phyloP scores from a whole-genome alignment of 2,797 vertebrate species.

The Orestias chungarensis region DNA sequence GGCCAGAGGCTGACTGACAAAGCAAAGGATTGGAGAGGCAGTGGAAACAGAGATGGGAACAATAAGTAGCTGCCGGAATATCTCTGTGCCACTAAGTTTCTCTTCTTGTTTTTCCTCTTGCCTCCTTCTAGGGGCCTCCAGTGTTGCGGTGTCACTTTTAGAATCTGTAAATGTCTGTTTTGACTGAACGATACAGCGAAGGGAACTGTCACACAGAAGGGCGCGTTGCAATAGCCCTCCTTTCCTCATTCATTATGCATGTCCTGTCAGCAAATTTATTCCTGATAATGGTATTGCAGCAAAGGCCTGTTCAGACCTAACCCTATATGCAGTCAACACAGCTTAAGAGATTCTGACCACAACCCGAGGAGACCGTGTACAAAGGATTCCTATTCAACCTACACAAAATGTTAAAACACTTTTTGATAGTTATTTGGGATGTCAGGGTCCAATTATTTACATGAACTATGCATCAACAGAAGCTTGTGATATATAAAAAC shows the following conservation, averaged over 20 bases:
- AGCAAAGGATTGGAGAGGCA: constrained; percentile 41
- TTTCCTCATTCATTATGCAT: constrained; percentile 74
- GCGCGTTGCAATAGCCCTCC: constrained; percentile 55
- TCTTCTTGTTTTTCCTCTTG: constrained; percentile 28
- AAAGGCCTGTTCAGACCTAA: constrained; percentile 43
- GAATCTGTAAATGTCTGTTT: constrained; percentile 65
- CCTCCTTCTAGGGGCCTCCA: constrained; percentile 35
- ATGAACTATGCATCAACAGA: constrained; percentile 4
- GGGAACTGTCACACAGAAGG: constrained; percentile 47
- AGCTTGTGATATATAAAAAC: neutral
- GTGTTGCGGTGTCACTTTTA: constrained; percentile 57
- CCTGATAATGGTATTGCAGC: constrained; percentile 59
- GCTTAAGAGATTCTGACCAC: constrained; percentile 45
- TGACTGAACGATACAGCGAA: constrained; percentile 47
- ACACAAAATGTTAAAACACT: constrained; percentile 6
- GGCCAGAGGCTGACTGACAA: constrained; percentile 60
- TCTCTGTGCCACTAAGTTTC: constrained; percentile 49
- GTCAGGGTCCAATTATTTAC: constrained; percentile 20
- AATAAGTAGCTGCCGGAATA: constrained; percentile 58
- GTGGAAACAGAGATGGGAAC: constrained; percentile 37
- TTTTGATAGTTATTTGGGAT: constrained; percentile 20
- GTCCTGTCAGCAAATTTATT: constrained; percentile 66
- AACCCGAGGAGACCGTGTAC: constrained; percentile 15
- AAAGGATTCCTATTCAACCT: constrained; percentile 33
- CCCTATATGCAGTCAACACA: constrained; percentile 44